Evolutionary conservation across 2,888 invertebrate species (phyloP), one percentile per base, ranked within the genome.

Genomic region (Caenorhabditis doughertyi): DNA sequence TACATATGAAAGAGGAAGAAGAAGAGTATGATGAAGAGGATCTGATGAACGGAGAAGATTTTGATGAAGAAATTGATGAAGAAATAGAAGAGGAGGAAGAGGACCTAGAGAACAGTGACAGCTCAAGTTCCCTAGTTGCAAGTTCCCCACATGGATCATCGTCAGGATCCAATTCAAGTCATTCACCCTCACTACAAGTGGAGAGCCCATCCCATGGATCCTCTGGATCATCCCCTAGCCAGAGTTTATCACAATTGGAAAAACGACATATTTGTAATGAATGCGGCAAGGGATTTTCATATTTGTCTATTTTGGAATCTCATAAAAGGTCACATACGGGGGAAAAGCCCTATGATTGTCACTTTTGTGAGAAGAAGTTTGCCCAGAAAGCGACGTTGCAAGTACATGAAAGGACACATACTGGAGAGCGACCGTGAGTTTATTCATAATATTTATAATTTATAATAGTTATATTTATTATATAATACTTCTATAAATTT

Each of bases 301-400:
- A 92, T 80, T 86, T 90, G 49, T 91, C 92, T 18, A 90, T 92
- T 27, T 86, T 92, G 56, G 91, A 92, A 62, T 89, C 91, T 1
- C 92, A 92, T 85, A 90, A 91, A 73, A 87, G 92, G n/a, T 89
- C 89, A 56, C 92, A 92, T 85, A 92, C 92, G 3, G 92, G 92
- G 1, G 91, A 91, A 71, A 90, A 89, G 65, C 92, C 90, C 7
- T 92, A 90, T 85, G 81, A 87, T 44, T 92, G 92, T 76, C 87
- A 87, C 44, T 91, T 85, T 72, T 92, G 92, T 80, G 89, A 88
- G 62, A 92, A 92, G 83, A 82, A 85, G 18, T 92, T 92, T 79
- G 89, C 91, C 0, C 92, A 92, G 72, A 92, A 92, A 70, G 91
- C 92, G 0, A 92, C 92, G 3, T 83, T 92, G 13, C 91, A 92